Base-by-base conservation (phyloP, 2,797 vertebrate genomes). In the Salmo trutta region DNA sequence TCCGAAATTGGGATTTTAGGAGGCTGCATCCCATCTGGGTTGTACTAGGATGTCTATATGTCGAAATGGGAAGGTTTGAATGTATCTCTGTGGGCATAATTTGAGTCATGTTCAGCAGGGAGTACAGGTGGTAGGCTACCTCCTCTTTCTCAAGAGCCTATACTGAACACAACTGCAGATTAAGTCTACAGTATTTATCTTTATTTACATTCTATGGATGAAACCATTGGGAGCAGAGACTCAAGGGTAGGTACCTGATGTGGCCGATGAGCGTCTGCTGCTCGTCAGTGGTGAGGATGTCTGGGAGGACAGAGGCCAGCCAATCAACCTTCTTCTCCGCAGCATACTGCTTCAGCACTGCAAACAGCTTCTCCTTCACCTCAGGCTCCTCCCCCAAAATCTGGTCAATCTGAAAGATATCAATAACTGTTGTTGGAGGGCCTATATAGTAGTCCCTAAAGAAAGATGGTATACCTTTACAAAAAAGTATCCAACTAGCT, bases 291-390 rank as follows among this genome's bases (percentile, higher is more conserved):
- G 91, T 94, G 81, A 99, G 95, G 2, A 94, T 92, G 85, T 95
- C 91, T 1, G 96, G 92, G 78, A 99, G 95, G 24, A 94, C 91
- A 0, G 91, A 88, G n/a, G 98, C 97, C 91, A 99, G 81, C 91
- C 94, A 93, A 17, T 99, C 98, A 14, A 97, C 97, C 36, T 90
- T 96, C 87, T 96, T 94, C 91, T 98, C 96, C 0, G 97, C 93
- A 0, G 98, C 98, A 0, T 97, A 99, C 83, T 96, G 98, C 92
- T 98, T 99, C 83, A 99, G 90, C 1, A 94, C 91, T 0, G 91
- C n/a, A 66, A 97, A 96, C 73, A 99, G 93, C 84, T 92, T 96
- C 91, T 98, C 97, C 85, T 95, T 98, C 78, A 97, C 93, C 36
- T 94, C 92, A 0, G 93, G 95, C 69, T 97, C 95, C 0, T 96